These are phyloP conservation scores for Molorchus minor DNA, from an alignment of 2,888 invertebrate genomes.

Conservation along the genomic window DNA sequence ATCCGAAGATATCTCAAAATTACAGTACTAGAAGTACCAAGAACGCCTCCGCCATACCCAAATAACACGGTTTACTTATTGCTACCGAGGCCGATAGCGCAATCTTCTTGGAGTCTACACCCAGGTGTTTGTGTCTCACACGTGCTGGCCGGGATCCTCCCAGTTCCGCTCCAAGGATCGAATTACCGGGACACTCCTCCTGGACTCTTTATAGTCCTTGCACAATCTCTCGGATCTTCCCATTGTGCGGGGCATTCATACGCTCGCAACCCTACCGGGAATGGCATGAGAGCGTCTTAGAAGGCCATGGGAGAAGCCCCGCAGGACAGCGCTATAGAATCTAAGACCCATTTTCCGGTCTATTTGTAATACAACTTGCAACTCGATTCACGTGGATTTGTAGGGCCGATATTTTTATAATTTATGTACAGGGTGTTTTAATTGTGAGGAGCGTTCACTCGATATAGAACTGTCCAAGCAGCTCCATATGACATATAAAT, in stretches of 20 bases:
- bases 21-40: slow-evolving; percentile 52
- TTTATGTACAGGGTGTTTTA: no score
- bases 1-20: slow-evolving; percentile 53
- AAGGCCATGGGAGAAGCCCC: slow-evolving; percentile 31
- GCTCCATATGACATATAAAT: no score
- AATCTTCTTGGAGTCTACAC: slow-evolving; percentile 24
- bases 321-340: slow-evolving; percentile 39
- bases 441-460: no score
- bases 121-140: slow-evolving; percentile 63
- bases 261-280: slow-evolving; percentile 44
- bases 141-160: slow-evolving; percentile 61
- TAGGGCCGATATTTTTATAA: no score
- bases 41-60: slow-evolving; percentile 53
- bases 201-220: slow-evolving; percentile 52
- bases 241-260: slow-evolving; percentile 35
- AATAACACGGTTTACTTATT: slow-evolving; percentile 47
- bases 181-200: slow-evolving; percentile 59
- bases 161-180: slow-evolving; percentile 62
- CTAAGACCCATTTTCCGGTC: slow-evolving; percentile 48
- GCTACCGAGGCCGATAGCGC: slow-evolving; percentile 34
- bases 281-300: slow-evolving; percentile 12
- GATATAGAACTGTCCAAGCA: no score
- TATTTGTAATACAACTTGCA: slow-evolving; percentile 33
- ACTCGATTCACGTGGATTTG: no score
- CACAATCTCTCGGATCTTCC: slow-evolving; percentile 33